Base-by-base conservation (phyloP, 2,888 invertebrate species). In the Galeruca laticollis region DNA sequence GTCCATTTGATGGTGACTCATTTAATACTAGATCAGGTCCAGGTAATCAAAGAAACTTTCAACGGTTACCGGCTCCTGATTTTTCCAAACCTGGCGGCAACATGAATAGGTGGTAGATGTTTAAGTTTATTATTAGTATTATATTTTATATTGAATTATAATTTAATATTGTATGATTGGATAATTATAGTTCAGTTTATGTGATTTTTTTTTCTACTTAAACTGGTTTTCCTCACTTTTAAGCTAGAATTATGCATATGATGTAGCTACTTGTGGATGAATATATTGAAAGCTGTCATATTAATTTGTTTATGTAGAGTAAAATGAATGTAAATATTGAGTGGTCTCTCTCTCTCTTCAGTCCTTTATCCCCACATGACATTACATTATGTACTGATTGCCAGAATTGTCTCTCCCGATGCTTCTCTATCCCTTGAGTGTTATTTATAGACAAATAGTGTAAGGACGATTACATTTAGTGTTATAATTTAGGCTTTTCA, bases 61-160 rank as follows among this genome's bases (percentile, higher is more conserved):
- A 60, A 10, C 70, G 72, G 15, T 43, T 65, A 18, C 68, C 68
- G 20, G 60, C 60, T 37, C 52, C 68, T 6, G 64, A 69, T 47
- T 69, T 59, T 60, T 66, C 59, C 18, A 68, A 70, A 37, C 65
- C 61, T 40, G 61, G 60, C 15, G 59, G 66, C n/a, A 60, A 47
- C 63, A 66, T 64, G 31, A 71, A 69, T 67, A 71, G 73, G 43
- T 73, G 71, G 67, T 72, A 67, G 33, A 26, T 56, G 47, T 51
- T 57, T 60, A 60, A 51, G 13, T 35, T 10, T 13, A 26, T 20
- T 15, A 26, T 64, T 59, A 60, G n/a, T 40, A 35, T 61, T 57
- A 21, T 56, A 60, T 65, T 49, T 60, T 35, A 37, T 62, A 62
- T 47, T 64, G 20, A 47, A 47, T 47, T 47, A 8, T 66, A 13